These are phyloP conservation scores for Brachyistius frenatus DNA, from an alignment of 2,113 vertebrate genomes.

Conservation along the genomic window DNA sequence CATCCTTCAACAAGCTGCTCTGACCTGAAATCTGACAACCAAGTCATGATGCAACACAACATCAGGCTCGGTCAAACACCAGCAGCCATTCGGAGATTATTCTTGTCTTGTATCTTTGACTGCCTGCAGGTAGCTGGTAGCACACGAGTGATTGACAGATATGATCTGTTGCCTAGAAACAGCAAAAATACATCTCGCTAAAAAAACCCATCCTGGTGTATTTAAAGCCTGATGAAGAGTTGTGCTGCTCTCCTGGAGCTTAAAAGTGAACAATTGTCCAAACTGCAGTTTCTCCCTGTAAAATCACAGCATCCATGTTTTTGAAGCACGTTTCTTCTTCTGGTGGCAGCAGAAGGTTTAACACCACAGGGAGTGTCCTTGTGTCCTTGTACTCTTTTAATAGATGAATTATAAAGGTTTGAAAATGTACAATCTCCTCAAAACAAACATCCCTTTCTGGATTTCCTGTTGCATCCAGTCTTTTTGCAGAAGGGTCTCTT, in stretches of 20 bases:
- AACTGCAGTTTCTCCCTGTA: no score
- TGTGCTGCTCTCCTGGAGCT: not conserved
- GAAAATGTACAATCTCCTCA: no score
- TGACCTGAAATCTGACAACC: not conserved
- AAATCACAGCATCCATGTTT: not conserved
- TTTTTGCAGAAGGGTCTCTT: no score
- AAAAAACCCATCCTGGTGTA: not conserved
- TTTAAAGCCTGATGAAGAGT: no score
- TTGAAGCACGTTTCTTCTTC: no score
- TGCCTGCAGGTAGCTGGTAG: slow-evolving; percentile 6
- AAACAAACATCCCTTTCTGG: no score
- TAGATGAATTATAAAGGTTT: no score
- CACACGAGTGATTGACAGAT: slow-evolving; percentile 7
- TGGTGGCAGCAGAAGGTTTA: no score
- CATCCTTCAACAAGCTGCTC: not conserved
- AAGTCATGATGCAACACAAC: not conserved
- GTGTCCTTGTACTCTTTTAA: no score
- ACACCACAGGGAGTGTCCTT: no score
- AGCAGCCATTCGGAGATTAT: not conserved
- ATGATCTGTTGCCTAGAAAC: slow-evolving; percentile 37
- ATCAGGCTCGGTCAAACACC: not conserved
- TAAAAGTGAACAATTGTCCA: not conserved
- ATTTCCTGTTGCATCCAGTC: no score
- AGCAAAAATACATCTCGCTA: slow-evolving; percentile 2
- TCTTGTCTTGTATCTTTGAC: not conserved